phyloP scores from a whole-genome alignment of 2,888 invertebrate species.

The Pyrgus malvae region DNA sequence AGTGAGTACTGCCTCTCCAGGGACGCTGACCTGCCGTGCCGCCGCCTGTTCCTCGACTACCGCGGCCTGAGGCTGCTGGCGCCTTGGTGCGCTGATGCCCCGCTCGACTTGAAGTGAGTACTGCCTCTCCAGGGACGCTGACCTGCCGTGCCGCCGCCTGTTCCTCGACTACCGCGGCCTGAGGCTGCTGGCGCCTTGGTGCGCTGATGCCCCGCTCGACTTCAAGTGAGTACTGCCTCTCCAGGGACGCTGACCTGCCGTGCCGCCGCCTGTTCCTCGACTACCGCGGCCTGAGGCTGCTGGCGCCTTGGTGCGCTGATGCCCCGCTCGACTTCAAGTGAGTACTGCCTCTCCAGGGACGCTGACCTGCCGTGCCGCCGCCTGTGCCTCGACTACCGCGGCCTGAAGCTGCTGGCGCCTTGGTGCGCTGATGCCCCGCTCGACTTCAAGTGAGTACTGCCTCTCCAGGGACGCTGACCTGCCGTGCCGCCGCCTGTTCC shows the following conservation, averaged over 20 bases:
- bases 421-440: slow-evolving; percentile 46
- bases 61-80: slow-evolving; percentile 95
- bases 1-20: too few relatives aligned
- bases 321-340: slow-evolving; percentile 70
- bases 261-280: slow-evolving; percentile 94
- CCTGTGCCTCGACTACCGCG: slow-evolving; percentile 96
- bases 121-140: too few relatives aligned
- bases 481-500: slow-evolving; percentile 92
- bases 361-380: slow-evolving; percentile 92
- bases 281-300: slow-evolving; percentile 94
- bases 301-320: slow-evolving; percentile 83
- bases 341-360: too few relatives aligned
- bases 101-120: slow-evolving; percentile 71
- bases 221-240: slow-evolving; percentile 73
- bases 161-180: slow-evolving; percentile 97
- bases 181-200: slow-evolving; percentile 88
- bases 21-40: slow-evolving; percentile 90
- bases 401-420: slow-evolving; percentile 93
- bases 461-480: slow-evolving; percentile 90
- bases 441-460: slow-evolving; percentile 69
- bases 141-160: slow-evolving; percentile 90
- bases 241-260: slow-evolving; percentile 90
- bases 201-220: slow-evolving; percentile 51
- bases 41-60: slow-evolving; percentile 94
- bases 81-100: slow-evolving; percentile 94